Evolutionary conservation across 2,113 vertebrate genomes (phyloP).

Genomic region (Protomyctophum bolini): DNA sequence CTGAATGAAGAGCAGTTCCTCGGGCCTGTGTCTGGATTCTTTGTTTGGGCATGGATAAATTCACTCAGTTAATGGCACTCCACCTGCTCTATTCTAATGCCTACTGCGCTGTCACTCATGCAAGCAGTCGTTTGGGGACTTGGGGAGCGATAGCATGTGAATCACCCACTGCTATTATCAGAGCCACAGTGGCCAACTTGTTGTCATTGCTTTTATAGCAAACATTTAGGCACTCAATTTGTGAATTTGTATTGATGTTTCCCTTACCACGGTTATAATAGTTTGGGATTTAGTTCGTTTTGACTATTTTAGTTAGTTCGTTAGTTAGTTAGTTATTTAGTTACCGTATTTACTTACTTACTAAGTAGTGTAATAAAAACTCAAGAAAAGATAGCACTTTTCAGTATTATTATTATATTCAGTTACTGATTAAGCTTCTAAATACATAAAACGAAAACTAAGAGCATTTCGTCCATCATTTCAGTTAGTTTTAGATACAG

Average conservation of each 20-base stretch:
- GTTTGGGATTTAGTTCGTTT: no score
- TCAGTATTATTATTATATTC: no score
- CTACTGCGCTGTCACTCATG: conserved; percentile 50
- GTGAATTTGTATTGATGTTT: conserved; percentile 11
- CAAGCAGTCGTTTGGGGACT: conserved; percentile 4
- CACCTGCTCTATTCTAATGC: conserved; percentile 48
- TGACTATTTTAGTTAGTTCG: no score
- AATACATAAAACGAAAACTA: no score
- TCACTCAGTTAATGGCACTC: conserved; percentile 31
- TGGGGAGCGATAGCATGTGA: conserved; percentile 40
- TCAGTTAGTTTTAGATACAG: no score
- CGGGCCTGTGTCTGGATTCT: conserved; percentile 24
- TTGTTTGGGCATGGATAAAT: conserved; percentile 45
- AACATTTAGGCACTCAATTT: conserved; percentile 16
- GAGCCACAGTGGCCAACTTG: conserved; percentile 12
- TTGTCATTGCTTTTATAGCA: conserved; percentile 15
- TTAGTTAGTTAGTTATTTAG: no score
- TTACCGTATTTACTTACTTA: no score
- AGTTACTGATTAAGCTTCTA: no score
- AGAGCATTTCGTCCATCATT: no score
- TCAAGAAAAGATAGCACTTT: no score
- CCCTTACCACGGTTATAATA: neutral
- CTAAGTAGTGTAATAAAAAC: no score
- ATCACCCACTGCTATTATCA: conserved; percentile 35
- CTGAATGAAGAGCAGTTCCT: conserved; percentile 34